phyloP scores from a whole-genome alignment of 2,113 vertebrate genomes.

The Barnardius zonarius region DNA sequence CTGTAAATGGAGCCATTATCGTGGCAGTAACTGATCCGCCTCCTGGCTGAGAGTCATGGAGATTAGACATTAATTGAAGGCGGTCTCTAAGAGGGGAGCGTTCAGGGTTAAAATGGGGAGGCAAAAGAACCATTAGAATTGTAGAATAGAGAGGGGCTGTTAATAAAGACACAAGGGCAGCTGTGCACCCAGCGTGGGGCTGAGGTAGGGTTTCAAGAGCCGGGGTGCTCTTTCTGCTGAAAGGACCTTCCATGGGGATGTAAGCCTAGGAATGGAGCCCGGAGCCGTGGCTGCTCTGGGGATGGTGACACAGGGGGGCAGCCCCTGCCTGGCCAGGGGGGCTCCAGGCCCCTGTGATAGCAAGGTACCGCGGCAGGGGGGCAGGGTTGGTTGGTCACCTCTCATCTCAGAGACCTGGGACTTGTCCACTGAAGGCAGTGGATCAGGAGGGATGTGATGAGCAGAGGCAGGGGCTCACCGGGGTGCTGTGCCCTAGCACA shows the following conservation, averaged over 20 bases:
- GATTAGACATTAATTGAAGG: constrained; percentile 33
- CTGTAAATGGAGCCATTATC: constrained; percentile 54
- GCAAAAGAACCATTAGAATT: neutral
- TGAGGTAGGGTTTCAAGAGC: neutral
- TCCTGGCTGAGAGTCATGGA: constrained; percentile 29
- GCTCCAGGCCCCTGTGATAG: neutral
- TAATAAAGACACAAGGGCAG: constrained; percentile 48
- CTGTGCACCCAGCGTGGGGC: neutral
- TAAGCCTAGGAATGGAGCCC: neutral
- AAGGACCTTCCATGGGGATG: neutral
- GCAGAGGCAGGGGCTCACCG: neutral
- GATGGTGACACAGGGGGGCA: fast-evolving
- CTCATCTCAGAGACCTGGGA: neutral
- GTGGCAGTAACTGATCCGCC: constrained; percentile 47
- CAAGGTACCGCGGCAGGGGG: neutral
- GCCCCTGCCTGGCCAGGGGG: neutral
- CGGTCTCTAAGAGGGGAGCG: neutral
- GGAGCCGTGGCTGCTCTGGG: neutral
- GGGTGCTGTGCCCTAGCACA: neutral
- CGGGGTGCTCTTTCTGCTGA: neutral
- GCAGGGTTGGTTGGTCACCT: neutral
- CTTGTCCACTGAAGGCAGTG: fast-evolving
- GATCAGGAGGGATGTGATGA: fast-evolving
- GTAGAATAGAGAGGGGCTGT: constrained; percentile 18
- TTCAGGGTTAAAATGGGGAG: neutral